Evolutionary conservation across 2,888 invertebrate genomes (phyloP).

Genomic region (Acrocyrtus sp.): DNA sequence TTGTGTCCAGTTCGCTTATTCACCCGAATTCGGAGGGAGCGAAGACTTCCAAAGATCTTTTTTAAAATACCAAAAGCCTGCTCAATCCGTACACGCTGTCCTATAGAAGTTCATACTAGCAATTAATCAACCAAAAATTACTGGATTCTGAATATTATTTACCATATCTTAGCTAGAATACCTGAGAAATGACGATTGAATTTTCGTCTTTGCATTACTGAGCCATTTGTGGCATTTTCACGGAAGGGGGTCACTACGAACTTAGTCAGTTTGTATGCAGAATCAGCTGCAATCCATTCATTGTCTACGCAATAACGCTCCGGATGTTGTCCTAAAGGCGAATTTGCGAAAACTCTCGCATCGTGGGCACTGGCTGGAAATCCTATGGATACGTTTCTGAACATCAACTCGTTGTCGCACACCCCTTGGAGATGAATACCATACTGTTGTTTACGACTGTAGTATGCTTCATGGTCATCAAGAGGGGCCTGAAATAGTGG

Average conservation of each 20-base stretch:
- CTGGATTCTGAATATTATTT: too few species aligned
- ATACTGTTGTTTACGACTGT: constrained; percentile 38
- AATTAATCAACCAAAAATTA: too few species aligned
- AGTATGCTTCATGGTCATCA: constrained; percentile 40
- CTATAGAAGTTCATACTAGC: constrained; percentile 1
- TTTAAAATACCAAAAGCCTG: constrained; percentile 21
- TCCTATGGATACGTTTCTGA: constrained; percentile 16
- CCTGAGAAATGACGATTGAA: constrained; percentile 34
- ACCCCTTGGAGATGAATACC: constrained; percentile 32
- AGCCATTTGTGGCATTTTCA: constrained; percentile 1
- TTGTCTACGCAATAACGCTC: background rate
- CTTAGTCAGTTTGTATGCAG: constrained; percentile 7
- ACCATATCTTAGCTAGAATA: background rate
- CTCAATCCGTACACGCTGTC: constrained; percentile 18
- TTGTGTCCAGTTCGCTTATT: constrained; percentile 10
- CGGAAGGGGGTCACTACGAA: constrained; percentile 31
- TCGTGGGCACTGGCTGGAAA: constrained; percentile 32
- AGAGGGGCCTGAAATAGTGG: constrained; percentile 22
- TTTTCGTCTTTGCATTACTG: background rate
- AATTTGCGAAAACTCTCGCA: constrained; percentile 13
- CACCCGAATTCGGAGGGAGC: constrained; percentile 5
- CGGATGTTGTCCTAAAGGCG: background rate
- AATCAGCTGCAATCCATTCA: constrained; percentile 32
- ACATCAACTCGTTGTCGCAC: constrained; percentile 10
- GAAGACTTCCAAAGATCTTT: constrained; percentile 12